phyloP scores from a whole-genome alignment of 1,140 invertebrate genomes.

The Leptopilina clavipes region DNA sequence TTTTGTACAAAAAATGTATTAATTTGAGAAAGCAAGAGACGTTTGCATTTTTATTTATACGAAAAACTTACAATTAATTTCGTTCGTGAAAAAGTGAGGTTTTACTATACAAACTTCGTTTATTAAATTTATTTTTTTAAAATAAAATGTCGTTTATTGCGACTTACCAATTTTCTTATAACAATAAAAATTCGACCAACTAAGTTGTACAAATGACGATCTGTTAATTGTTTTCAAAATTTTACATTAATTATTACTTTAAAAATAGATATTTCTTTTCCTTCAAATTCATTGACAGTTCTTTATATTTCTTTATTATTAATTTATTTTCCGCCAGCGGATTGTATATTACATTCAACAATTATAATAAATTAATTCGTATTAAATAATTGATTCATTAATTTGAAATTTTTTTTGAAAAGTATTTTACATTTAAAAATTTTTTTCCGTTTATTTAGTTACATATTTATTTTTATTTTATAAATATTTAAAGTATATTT shows the following conservation, averaged over 20 bases:
- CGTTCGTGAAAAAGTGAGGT: conserved; percentile 36
- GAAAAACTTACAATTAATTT: conserved; percentile 32
- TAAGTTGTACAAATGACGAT: too few species aligned
- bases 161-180: background rate
- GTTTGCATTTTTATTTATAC: conserved; percentile 32
- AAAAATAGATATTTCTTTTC: background rate
- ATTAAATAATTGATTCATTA: background rate
- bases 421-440: too few species aligned
- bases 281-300: background rate
- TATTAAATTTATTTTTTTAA: conserved; percentile 2
- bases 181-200: background rate
- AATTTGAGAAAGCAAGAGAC: conserved; percentile 35
- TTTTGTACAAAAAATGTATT: conserved; percentile 40
- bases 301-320: background rate
- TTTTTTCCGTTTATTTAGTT: too few species aligned
- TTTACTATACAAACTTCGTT: background rate
- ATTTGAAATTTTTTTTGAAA: too few species aligned
- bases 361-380: background rate
- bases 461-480: too few species aligned
- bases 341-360: background rate
- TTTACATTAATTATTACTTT: background rate
- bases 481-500: too few species aligned
- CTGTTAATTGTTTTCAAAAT: too few species aligned
- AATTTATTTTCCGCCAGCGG: background rate
- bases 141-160: background rate